Conservation (phyloP, 2,113 vertebrate genomes). For the Eubucco bourcierii region DNA sequence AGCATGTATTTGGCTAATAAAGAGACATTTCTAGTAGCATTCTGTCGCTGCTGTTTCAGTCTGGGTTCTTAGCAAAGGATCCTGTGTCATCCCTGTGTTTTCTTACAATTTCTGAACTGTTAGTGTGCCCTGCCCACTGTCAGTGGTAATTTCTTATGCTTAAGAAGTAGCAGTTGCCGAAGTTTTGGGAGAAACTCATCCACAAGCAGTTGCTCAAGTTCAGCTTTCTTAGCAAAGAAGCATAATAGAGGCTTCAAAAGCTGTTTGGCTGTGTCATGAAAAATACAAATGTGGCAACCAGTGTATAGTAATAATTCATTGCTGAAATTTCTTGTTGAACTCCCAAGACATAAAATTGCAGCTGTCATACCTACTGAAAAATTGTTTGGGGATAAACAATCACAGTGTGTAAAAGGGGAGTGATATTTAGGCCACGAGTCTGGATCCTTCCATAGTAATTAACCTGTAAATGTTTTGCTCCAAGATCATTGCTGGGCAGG, state of each 20-base stretch:
- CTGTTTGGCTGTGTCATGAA: neutral
- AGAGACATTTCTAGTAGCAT: neutral
- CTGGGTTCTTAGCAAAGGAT: neutral
- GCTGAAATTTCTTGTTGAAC: neutral
- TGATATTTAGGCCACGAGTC: neutral
- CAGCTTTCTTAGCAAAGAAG: neutral
- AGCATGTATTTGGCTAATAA: neutral
- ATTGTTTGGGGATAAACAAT: neutral
- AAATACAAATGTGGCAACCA: neutral
- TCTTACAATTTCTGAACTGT: neutral
- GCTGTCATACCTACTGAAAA: neutral
- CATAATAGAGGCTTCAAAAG: neutral
- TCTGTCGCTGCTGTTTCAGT: neutral
- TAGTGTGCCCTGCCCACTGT: neutral
- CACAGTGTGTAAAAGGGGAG: neutral
- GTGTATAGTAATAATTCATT: conserved; percentile 2
- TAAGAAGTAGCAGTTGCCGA: neutral
- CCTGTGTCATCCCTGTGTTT: neutral
- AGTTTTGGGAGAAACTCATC: neutral
- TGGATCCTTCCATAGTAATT: neutral
- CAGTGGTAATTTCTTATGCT: neutral
- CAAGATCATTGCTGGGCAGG: neutral
- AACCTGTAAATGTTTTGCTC: neutral
- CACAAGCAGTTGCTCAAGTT: neutral
- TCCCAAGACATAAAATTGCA: neutral